Conservation (phyloP, 2,888 invertebrate genomes). For the Pristionchus maxplancki region DNA sequence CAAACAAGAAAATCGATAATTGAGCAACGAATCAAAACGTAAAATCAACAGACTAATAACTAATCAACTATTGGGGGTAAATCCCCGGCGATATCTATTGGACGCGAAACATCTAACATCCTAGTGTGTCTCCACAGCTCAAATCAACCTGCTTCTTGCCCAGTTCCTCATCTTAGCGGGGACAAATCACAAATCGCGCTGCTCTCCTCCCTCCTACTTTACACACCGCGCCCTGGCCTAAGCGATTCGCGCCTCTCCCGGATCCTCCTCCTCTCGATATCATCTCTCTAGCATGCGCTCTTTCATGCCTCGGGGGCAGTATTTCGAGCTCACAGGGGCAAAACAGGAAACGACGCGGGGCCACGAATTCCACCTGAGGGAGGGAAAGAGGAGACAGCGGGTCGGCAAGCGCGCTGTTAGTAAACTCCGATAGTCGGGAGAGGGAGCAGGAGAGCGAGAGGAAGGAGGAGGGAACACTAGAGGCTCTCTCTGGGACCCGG, state of each 20-base stretch:
- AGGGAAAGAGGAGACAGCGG: neutral
- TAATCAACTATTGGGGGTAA: neutral
- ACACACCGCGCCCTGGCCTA: neutral
- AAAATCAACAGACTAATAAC: slow-evolving; percentile 24
- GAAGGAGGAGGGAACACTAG: neutral
- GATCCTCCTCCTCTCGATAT: neutral
- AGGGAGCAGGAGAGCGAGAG: neutral
- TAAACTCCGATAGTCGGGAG: neutral
- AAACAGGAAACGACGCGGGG: slow-evolving; percentile 27
- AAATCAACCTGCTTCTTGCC: neutral
- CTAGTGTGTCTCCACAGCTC: neutral
- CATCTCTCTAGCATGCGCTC: neutral
- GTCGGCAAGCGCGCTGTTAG: neutral
- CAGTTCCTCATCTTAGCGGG: neutral
- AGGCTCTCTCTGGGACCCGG: neutral
- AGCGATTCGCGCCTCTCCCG: slow-evolving; percentile 12
- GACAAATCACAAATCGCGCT: slow-evolving; percentile 23
- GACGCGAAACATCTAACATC: neutral
- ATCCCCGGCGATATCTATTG: neutral
- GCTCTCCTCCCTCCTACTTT: neutral
- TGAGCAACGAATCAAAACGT: neutral
- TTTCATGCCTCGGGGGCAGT: neutral
- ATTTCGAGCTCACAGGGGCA: neutral
- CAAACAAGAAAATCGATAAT: neutral
- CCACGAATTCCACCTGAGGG: neutral